Evolutionary conservation across 2,888 invertebrate species (phyloP), one percentile per base, ranked within the genome.

Genomic region (Zele albiditarsus): DNA sequence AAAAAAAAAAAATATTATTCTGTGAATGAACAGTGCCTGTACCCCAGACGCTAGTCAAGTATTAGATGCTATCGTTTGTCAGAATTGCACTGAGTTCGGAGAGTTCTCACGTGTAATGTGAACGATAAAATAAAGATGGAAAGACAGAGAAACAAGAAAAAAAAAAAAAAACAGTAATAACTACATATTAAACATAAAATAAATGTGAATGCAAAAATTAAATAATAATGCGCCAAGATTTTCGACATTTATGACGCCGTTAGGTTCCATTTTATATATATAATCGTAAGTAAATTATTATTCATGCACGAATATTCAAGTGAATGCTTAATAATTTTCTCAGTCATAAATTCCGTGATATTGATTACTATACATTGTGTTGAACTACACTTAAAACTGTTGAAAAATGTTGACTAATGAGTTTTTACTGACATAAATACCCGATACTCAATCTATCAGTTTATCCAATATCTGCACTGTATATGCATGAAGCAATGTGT

Each of bases 1-100:
- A 79, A 77, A 76, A 69, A 78, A 80, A 79, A 81, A 75, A 80
- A 65, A 79, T 80, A 82, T 83, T 81, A 84, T 82, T 84, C 81
- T 84, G 84, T 84, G 84, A 86, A 84, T 83, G 83, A 87, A 86
- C 86, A 86, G 87, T 88, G 87, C 87, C 87, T 88, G 87, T 82
- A 84, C 83, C 84, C 82, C 84, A 85, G 84, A 86, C 80, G 83
- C 83, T 86, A 86, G 85, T 80, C 78, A 75, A 86, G 77, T 73
- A 65, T 73, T 80, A 80, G 77, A 79, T 76, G 77, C 74, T 78
- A 75, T 74, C 68, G 73, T 78, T 80, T 63, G 57, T 66, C 72
- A 53, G 20, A 71, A 62, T 74, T 73, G n/a, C 6, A 53, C 4
- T 4, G 4, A 16, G 6, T 46, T 46, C n/a, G n/a, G 14, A 31